Base-by-base conservation (phyloP, 2,888 invertebrate genomes). In the Monopis laevigella region DNA sequence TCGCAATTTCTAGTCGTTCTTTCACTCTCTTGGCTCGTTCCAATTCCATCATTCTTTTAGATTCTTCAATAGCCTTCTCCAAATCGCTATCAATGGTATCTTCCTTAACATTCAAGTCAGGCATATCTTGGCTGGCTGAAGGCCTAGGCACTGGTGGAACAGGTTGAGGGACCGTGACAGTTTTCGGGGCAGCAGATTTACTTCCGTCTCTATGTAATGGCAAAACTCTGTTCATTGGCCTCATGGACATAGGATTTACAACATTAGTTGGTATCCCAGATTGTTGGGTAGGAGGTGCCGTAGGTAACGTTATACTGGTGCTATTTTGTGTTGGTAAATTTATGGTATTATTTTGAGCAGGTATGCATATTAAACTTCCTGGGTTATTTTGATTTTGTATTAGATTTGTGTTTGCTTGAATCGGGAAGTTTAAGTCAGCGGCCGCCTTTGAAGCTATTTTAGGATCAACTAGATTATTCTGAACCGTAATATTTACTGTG, bases 141-240 rank as follows among this genome's bases (percentile, higher is more conserved):
- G 66, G 69, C 49, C 63, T 71, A 18, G 65, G 63, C 17, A 56
- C 65, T 41, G 62, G 41, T 26, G 58, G 16, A n/a, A n/a, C 14
- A 13, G 12, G 29, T 80, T 11, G 64, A 42, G 12, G 40, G 3
- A 16, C 34, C 3, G 14, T 32, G 5, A 24, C 11, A 13, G 6
- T 24, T 24, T 29, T 29, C 12, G 2, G 13, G n/a, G 27, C 14
- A 5, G 70, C 62, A 43, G 65, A 56, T 30, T 82, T 82, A 52
- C 84, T 84, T 6, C 83, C 82, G 41, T 86, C 84, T 46, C 89
- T 87, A 53, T 90, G 90, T 83, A 91, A 86, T 7, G 91, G 91
- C 39, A 91, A 58, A 1, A 91, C 91, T 46, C 91, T 82, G 58
- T 89, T 91, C 82, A 90, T 91, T 29, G 91, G 91, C 44, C 90